phyloP scores from a whole-genome alignment of 2,113 vertebrate species.

The Cyprinodon brontotheroides region DNA sequence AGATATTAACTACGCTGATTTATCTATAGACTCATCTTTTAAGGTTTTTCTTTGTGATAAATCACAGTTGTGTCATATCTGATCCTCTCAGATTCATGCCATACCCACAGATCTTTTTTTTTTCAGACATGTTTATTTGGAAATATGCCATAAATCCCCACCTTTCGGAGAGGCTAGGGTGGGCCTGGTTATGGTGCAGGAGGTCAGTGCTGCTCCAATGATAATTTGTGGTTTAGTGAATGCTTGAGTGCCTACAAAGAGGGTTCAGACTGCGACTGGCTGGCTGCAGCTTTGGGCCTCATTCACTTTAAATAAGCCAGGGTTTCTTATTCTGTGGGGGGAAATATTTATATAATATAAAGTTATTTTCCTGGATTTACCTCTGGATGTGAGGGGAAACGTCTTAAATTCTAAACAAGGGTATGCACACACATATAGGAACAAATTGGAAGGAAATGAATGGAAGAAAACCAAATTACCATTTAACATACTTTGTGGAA shows the following conservation, averaged over 20 bases:
- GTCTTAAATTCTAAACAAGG: background rate
- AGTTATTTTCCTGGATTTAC: slow-evolving; percentile 66
- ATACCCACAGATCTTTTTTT: slow-evolving; percentile 58
- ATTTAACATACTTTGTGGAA: background rate
- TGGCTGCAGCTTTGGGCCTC: slow-evolving; percentile 74
- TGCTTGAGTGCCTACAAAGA: slow-evolving; percentile 88
- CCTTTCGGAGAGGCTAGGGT: slow-evolving; percentile 50
- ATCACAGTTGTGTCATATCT: slow-evolving; percentile 54
- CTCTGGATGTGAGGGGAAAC: slow-evolving; percentile 33
- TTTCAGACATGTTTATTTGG: slow-evolving; percentile 84
- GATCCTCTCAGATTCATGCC: slow-evolving; percentile 60
- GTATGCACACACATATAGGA: background rate
- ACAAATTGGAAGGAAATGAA: background rate
- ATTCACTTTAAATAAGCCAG: slow-evolving; percentile 82
- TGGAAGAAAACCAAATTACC: background rate
- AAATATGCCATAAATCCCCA: slow-evolving; percentile 84
- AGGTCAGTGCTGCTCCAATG: slow-evolving; percentile 83
- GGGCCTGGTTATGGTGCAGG: slow-evolving; percentile 65
- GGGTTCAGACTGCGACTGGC: slow-evolving; percentile 84
- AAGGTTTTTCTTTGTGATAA: slow-evolving; percentile 39
- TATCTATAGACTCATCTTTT: slow-evolving; percentile 3
- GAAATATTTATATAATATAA: slow-evolving; percentile 65
- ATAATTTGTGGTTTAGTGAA: slow-evolving; percentile 93
- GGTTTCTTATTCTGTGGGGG: slow-evolving; percentile 45
- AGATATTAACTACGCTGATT: slow-evolving; percentile 11